Base-by-base conservation (phyloP, 2,888 invertebrate species). In the Drosophila stalkeri region DNA sequence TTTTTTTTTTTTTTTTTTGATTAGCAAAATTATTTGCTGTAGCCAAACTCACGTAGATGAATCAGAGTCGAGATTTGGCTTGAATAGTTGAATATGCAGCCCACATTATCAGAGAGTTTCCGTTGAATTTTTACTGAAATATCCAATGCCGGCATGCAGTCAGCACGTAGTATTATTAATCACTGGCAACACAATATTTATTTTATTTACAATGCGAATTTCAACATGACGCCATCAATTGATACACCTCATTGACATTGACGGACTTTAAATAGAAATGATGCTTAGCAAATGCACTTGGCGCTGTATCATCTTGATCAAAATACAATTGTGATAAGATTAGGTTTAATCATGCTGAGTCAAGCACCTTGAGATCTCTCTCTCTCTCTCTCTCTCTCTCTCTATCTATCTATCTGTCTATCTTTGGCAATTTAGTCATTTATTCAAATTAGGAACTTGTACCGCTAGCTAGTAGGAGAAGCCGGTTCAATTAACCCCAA, bases 401-500 rank as follows among this genome's bases (percentile, higher is more conserved):
- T 27, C 27, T 23, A n/a, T n/a, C 55, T 66, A 37, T 70, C 27
- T 44, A 6, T 14, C 44, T 63, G 59, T 39, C 37, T 41, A 18
- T 39, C 55, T 66, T 37, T 70, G 49, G 49, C 65, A 68, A 71
- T 72, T 67, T 70, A 68, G 85, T 75, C 64, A 87, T 74, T 66
- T 89, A 87, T 87, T 84, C 64, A 87, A 89, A 86, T 86, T 72
- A 80, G 72, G 64, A 71, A 70, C 39, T 59, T 37, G 59, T 54
- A 39, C 54, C 43, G 67, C 64, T 67, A 47, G 68, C 63, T 49
- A 9, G 39, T 11, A 14, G 72, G 61, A n/a, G 55, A 63, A 71
- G 73, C 77, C 82, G 71, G 62, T 77, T 87, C 85, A 86, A 89
- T 89, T 86, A 89, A 84, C 89, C 89, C 69, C 82, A 64, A 86